These are phyloP conservation scores for Plumapathes pennacea DNA, from an alignment of 92 coral and sea anemone species.

Conservation along the genomic window DNA sequence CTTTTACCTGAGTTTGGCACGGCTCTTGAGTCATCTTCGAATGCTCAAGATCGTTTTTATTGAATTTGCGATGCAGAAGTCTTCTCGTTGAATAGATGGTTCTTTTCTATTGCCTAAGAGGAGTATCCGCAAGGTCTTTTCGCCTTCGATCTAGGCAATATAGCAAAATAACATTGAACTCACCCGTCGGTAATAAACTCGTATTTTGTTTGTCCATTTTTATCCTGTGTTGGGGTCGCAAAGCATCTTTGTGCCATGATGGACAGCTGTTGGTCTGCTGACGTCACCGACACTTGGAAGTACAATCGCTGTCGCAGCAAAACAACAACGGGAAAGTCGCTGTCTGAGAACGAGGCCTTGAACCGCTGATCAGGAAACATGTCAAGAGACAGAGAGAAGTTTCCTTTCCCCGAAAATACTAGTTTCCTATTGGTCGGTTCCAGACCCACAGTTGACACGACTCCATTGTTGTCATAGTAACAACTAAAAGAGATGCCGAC, in stretches of 20 bases:
- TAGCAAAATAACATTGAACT: too few relatives aligned
- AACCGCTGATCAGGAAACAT: conserved; percentile 35
- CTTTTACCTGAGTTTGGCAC: too few relatives aligned
- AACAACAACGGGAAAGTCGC: conserved; percentile 50
- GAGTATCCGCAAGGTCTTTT: neutral
- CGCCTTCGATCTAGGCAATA: too few relatives aligned
- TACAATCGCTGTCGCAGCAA: conserved; percentile 40
- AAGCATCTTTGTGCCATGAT: conserved; percentile 49
- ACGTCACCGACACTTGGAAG: conserved; percentile 56
- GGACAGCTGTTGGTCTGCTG: conserved; percentile 53
- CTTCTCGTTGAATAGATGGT: too few relatives aligned
- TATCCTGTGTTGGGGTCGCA: conserved; percentile 55
- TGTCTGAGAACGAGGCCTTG: conserved; percentile 14
- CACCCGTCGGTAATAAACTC: conserved; percentile 1
- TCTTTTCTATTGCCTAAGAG: too few relatives aligned
- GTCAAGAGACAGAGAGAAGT: conserved; percentile 42
- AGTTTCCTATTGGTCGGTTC: conserved; percentile 14
- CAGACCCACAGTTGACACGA: conserved; percentile 7
- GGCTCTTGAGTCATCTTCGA: too few relatives aligned
- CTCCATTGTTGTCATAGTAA: conserved; percentile 3
- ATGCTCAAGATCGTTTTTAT: too few relatives aligned
- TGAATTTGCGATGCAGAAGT: too few relatives aligned
- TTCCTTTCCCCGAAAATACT: conserved; percentile 31
- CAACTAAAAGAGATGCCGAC: conserved; percentile 23
- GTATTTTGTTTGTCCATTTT: neutral